phyloP scores from a whole-genome alignment of 2,888 invertebrate genomes.

The Urechis unicinctus region DNA sequence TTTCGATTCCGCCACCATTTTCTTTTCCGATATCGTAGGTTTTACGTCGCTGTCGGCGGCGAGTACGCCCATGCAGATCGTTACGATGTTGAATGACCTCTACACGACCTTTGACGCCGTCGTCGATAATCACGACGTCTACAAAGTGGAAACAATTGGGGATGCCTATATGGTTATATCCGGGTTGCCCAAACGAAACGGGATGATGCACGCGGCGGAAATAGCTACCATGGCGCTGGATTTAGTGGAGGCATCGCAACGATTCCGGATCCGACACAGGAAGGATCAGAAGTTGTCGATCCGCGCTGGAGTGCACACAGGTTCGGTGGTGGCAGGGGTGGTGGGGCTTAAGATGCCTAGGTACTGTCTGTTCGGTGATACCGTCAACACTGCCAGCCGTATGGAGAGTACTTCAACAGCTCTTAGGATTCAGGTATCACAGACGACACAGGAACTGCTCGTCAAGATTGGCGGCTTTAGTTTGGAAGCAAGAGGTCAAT shows the following conservation, averaged over 20 bases:
- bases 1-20: constrained; percentile 24
- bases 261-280: constrained; percentile 15
- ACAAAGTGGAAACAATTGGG: constrained; percentile 21
- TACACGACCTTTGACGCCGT: constrained; percentile 17
- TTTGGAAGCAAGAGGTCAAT: constrained; percentile 5
- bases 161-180: constrained; percentile 20
- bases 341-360: constrained; percentile 21
- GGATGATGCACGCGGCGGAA: constrained; percentile 12
- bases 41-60: constrained; percentile 17
- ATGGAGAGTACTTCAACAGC: constrained; percentile 18
- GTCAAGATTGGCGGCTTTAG: constrained; percentile 7
- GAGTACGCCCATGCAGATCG: constrained; percentile 18
- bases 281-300: constrained; percentile 9
- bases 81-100: constrained; percentile 19
- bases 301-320: constrained; percentile 16
- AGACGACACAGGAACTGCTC: constrained; percentile 10
- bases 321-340: constrained; percentile 17
- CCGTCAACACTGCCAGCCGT: constrained; percentile 18
- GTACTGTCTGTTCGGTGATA: constrained; percentile 21
- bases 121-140: constrained; percentile 17
- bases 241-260: constrained; percentile 4
- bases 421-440: constrained; percentile 19
- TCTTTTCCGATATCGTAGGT: constrained; percentile 26
- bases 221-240: constrained; percentile 18
- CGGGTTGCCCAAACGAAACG: constrained; percentile 15